Base-by-base conservation (phyloP, 1,140 invertebrate species). In the Drosophila truncata region DNA sequence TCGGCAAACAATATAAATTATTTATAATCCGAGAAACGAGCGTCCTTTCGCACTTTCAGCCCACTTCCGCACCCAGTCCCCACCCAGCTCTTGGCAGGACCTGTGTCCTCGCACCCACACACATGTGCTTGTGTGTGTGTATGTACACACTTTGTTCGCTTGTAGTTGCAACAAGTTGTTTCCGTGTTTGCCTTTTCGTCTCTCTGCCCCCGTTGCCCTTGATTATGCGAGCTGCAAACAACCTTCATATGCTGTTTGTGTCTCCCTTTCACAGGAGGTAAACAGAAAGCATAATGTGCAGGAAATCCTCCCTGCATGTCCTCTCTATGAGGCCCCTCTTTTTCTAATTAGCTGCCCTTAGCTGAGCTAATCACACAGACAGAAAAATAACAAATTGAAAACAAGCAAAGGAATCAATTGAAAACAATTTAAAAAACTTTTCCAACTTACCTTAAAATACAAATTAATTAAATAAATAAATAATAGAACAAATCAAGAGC, bases 91-190 rank as follows among this genome's bases (percentile, higher is more conserved):
- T 37, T 16, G 23, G n/a, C 67, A 70, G 67, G 65, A 70, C 65
- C 35, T 29, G 42, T 71, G 49, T 71, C 64, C 65, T 76, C 44
- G 44, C 44, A 63, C 42, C 50, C 55, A 69, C 42, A 59, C 55
- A 69, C 27, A 52, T 39, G 49, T 20, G 49, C 29, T 33, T 37
- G 25, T 65, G n/a, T 49, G 33, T 52, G 54, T 65, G 23, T 49
- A 39, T 52, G 62, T 58, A 59, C 55, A 52, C 47, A 78, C 41
- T 69, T 47, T 61, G 55, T 70, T 70, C 41, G 37, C 74, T 77
- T 77, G 65, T 82, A 79, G 83, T 82, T 86, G 83, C 83, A 86
- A 86, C 83, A 86, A 86, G 84, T 86, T 86, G 83, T 88, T 87
- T 86, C 83, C 83, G 75, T 85, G 82, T 86, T 86, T 85, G 82